phyloP scores from a whole-genome alignment of 2,113 vertebrate species.

The Ascaphus truei region DNA sequence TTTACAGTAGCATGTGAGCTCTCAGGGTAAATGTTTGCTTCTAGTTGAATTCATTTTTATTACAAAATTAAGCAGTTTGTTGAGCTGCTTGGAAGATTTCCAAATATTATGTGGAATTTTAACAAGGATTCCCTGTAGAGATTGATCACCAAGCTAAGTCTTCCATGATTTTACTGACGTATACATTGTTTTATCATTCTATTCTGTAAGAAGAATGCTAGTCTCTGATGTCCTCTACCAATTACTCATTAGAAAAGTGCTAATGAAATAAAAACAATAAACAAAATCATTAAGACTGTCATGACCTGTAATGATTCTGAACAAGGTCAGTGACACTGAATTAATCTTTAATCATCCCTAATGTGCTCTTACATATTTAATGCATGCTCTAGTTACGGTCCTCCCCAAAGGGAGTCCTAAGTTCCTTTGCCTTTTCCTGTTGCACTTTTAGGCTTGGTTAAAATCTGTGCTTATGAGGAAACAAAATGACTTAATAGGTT shows the following conservation, averaged over 20 bases:
- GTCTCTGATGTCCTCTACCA: slow-evolving; percentile 39
- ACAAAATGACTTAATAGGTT: slow-evolving; percentile 45
- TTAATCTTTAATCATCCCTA: slow-evolving; percentile 68
- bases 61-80: neutral
- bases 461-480: slow-evolving; percentile 52
- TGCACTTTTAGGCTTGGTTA: slow-evolving; percentile 42
- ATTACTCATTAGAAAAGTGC: slow-evolving; percentile 52
- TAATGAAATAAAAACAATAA: slow-evolving; percentile 69
- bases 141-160: neutral
- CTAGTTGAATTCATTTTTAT: neutral
- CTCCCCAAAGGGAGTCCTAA: slow-evolving; percentile 48
- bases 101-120: slow-evolving; percentile 11
- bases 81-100: neutral
- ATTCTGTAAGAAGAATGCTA: neutral
- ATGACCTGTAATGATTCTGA: slow-evolving; percentile 54
- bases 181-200: neutral
- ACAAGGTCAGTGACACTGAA: slow-evolving; percentile 52
- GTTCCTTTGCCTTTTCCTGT: slow-evolving; percentile 42
- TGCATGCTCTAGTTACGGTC: slow-evolving; percentile 47
- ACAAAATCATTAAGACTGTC: slow-evolving; percentile 56
- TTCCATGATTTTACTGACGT: neutral
- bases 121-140: neutral
- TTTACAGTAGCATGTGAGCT: neutral
- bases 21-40: neutral
- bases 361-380: slow-evolving; percentile 61